Base-by-base conservation (phyloP, 2,797 vertebrate genomes). In the Sitta carolinensis region DNA sequence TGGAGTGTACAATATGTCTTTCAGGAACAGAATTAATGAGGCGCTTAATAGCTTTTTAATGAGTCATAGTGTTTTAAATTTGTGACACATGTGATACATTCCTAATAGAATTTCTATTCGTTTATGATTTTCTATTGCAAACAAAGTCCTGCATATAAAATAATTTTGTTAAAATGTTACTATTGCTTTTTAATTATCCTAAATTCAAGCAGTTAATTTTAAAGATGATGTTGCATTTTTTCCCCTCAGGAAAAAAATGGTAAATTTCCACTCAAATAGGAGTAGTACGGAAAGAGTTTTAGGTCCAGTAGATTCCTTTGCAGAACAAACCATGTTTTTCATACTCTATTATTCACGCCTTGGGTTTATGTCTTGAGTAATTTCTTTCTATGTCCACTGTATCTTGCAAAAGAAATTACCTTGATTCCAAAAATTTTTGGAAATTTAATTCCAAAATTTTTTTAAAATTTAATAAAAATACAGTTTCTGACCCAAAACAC, bases 31-130 rank as follows among this genome's bases (percentile, higher is more conserved):
- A 67, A 86, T 78, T 80, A 83, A 74, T 0, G 0, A 77, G 54
- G 80, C 14, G 25, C 84, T 70, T 79, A 79, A 67, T 84, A 55
- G 69, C 55, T 94, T 96, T 70, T 82, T 63, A 88, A 78, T 88
- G 63, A 19, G 32, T 90, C 21, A 75, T 69, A n/a, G 13, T 47
- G 9, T 84, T 87, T 95, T 45, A 76, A 73, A 84, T 94, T 84
- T 84, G 58, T 81, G 61, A 42, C 23, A 42, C 21, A 52, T 76
- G 43, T 59, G 52, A 45, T 76, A 57, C 21, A 29, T 14, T 89
- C 25, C 23, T 55, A 72, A 51, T 42, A 20, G 6, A 77, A 77
- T 80, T 91, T 83, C 22, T 68, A 4, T 81, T 91, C 55, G 72
- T 43, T 68, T 78, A 47, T 0, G 1, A 16, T 62, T 90, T 94